Conservation (phyloP, 2,113 vertebrate genomes). For the Pungitius pungitius region DNA sequence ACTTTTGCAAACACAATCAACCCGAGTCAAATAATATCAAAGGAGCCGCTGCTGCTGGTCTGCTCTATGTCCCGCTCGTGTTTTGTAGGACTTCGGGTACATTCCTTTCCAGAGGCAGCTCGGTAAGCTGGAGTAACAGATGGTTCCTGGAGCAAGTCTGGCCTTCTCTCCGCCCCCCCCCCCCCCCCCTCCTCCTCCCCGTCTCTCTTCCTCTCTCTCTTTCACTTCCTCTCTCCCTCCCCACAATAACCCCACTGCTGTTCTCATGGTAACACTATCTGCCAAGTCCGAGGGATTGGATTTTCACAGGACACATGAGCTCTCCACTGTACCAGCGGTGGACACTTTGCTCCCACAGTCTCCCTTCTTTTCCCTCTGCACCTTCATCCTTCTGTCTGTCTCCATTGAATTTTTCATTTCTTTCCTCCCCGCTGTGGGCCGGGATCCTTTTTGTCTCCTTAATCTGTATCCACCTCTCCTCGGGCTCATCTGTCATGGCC, state of each 20-base stretch:
- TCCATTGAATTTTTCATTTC: conserved; percentile 51
- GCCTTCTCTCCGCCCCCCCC: conserved; percentile 47
- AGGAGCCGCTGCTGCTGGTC: background rate
- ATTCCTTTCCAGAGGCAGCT: conserved; percentile 72
- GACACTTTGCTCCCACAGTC: conserved; percentile 49
- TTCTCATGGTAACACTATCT: conserved; percentile 81
- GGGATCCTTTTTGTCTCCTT: conserved; percentile 62
- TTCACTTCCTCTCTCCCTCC: conserved; percentile 47
- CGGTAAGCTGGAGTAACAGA: conserved; percentile 94
- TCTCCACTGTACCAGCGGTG: conserved; percentile 61
- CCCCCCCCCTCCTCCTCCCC: conserved; percentile 42
- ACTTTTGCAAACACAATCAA: background rate
- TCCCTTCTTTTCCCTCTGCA: conserved; percentile 54
- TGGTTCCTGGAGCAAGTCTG: conserved; percentile 94
- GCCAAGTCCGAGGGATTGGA: conserved; percentile 75
- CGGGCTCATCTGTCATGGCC: conserved; percentile 56
- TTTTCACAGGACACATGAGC: conserved; percentile 75
- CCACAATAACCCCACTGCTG: conserved; percentile 74
- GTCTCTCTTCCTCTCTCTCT: conserved; percentile 39
- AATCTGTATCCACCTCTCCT: conserved; percentile 61
- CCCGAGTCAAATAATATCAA: background rate
- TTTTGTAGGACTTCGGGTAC: conserved; percentile 32
- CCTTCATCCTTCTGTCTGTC: conserved; percentile 59
- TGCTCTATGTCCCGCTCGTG: conserved; percentile 5
- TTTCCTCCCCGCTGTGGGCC: conserved; percentile 37